Base-by-base conservation (phyloP, 2,888 invertebrate genomes). In the Dynastes maya region DNA sequence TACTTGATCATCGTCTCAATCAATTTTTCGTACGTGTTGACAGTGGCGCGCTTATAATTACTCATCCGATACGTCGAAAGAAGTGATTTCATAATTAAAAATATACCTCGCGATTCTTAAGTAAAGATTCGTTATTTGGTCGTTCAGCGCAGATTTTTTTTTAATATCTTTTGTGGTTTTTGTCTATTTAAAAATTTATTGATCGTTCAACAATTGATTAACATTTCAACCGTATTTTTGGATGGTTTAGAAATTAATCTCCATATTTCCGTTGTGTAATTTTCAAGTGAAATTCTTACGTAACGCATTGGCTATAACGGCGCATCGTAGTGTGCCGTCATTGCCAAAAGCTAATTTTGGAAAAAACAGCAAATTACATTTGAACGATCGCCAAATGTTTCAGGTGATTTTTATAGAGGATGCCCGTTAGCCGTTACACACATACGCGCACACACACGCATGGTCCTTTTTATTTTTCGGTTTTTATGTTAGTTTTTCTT, bases 281-380 rank as follows among this genome's bases (percentile, higher is more conserved):
- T 4, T 51, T 37, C 8, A 49, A 71, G 72, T 72, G 72, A 72
- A 55, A 37, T 27, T 16, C 16, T 72, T 58, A 58, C 40, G 40
- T 61, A 72, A 72, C 9, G 16, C 13, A 72, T 58, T 37, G 58
- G 61, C 16, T n/a, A 16, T 72, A 72, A 16, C 16, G 72, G 22
- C 45, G 67, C 13, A 49, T 61, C n/a, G 22, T 55, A 22, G 11
- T 16, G 72, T 72, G 53, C n/a, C 58, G 72, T 72, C 72, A 72
- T 58, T 72, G 72, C 72, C 72, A 72, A 72, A 72, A 72, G 22
- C 40, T 72, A 72, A 72, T 72, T 72, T 72, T 40, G 72, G 72
- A 58, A 72, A 70, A 72, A 72, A 72, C 58, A 72, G 71, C 71
- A 71, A 71, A 71, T 72, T 58, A 72, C 58, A 61, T 72, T 72